Evolutionary conservation across 1,140 invertebrate species (phyloP).

Genomic region (Scaptomyza hsui): DNA sequence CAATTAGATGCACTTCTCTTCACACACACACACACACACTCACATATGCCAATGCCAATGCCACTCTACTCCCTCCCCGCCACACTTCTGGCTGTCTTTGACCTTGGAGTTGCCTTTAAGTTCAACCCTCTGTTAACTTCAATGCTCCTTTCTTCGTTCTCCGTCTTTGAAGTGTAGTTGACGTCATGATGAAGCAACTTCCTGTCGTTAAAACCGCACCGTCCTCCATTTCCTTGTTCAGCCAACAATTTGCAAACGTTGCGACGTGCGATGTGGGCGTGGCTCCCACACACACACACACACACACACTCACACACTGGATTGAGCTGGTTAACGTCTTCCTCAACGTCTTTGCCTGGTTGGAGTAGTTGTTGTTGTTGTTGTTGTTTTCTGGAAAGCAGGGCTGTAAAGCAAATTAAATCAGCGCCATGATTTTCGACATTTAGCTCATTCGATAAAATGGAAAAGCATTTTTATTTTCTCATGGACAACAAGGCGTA

Average conservation of each 20-base stretch:
- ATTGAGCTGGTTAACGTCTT: slow-evolving; percentile 50
- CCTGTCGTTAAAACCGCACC: slow-evolving; percentile 44
- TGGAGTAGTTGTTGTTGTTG: slow-evolving; percentile 9
- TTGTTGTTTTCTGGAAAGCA: slow-evolving; percentile 20
- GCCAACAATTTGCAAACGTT: slow-evolving; percentile 42
- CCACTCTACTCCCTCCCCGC: slow-evolving; percentile 27
- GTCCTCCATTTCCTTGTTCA: slow-evolving; percentile 16
- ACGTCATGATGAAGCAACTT: slow-evolving; percentile 66
- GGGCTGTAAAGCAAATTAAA: slow-evolving; percentile 67
- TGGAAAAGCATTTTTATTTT: slow-evolving; percentile 2
- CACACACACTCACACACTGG: slow-evolving; percentile 45
- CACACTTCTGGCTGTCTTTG: slow-evolving; percentile 28
- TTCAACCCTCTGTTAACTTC: slow-evolving; percentile 36
- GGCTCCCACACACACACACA: slow-evolving; percentile 33
- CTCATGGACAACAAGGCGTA: slow-evolving; percentile 41
- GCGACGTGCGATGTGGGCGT: slow-evolving; percentile 43
- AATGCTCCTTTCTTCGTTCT: neutral
- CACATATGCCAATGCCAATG: slow-evolving; percentile 25
- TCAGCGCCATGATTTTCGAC: slow-evolving; percentile 52
- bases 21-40: too few species aligned
- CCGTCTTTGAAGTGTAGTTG: slow-evolving; percentile 53
- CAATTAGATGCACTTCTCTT: slow-evolving; percentile 79
- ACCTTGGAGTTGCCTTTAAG: slow-evolving; percentile 50
- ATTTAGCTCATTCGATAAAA: slow-evolving; percentile 11
- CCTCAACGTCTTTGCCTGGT: neutral